Conservation (phyloP, 2,888 invertebrate species). For the Rhingia campestris region DNA sequence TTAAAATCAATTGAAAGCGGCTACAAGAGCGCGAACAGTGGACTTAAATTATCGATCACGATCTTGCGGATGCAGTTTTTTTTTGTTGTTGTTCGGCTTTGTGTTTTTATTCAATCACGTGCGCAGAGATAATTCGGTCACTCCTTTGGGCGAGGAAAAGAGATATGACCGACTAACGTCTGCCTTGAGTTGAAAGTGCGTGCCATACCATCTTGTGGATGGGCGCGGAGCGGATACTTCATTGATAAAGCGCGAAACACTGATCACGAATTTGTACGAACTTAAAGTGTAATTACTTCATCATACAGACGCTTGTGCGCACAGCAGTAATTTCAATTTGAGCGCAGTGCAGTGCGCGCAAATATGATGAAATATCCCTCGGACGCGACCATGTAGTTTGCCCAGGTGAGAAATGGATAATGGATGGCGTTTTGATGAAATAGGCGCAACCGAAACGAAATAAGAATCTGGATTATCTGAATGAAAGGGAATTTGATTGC, state of each 20-base stretch:
- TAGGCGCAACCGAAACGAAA: slow-evolving; percentile 54
- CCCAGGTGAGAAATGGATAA: slow-evolving; percentile 63
- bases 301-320: slow-evolving; percentile 24
- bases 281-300: slow-evolving; percentile 70
- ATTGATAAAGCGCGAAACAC: slow-evolving; percentile 58
- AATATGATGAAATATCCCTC: slow-evolving; percentile 41
- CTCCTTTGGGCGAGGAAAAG: slow-evolving; percentile 51
- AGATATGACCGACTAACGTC: slow-evolving; percentile 48
- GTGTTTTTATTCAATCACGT: slow-evolving; percentile 65
- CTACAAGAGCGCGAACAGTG: slow-evolving; percentile 63
- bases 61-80: slow-evolving; percentile 52
- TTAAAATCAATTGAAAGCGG: slow-evolving; percentile 71
- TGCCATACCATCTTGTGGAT: slow-evolving; percentile 54
- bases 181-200: slow-evolving; percentile 60
- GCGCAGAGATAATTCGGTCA: slow-evolving; percentile 63
- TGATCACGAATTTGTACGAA: slow-evolving; percentile 70
- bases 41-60: slow-evolving; percentile 73
- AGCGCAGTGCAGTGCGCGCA: slow-evolving; percentile 8
- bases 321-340: slow-evolving; percentile 50
- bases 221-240: slow-evolving; percentile 11
- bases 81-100: slow-evolving; percentile 5
- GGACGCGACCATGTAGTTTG: slow-evolving; percentile 9
- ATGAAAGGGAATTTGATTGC: slow-evolving; percentile 46
- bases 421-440: slow-evolving; percentile 53
- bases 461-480: slow-evolving; percentile 40